A percentile compares a stretch with the other conserved stretches of the same genome.
Evolutionary conservation across 2,113 vertebrate species (phyloP).

Genomic region (Trichechus manatus): DNA sequence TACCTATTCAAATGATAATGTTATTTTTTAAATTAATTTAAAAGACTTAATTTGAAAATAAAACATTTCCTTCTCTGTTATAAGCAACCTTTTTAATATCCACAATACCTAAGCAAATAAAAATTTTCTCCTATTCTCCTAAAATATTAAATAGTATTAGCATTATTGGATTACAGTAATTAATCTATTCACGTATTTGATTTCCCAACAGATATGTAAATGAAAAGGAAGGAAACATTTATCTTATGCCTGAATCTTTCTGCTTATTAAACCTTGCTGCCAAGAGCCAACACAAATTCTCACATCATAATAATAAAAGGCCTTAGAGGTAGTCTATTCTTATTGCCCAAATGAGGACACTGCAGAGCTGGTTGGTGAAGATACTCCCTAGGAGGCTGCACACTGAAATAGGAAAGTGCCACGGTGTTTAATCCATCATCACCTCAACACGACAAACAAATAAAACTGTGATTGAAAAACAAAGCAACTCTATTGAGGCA

Average conservation of each 20-base stretch:
- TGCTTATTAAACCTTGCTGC: not conserved
- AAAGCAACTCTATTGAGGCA: not conserved
- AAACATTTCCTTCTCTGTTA: not conserved
- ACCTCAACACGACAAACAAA: not conserved
- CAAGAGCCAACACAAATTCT: not conserved
- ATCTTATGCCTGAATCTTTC: not conserved
- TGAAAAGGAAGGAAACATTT: not conserved
- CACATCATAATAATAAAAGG: not conserved
- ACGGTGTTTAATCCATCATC: not conserved
- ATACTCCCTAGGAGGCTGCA: not conserved
- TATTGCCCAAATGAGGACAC: not conserved
- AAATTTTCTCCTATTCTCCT: not conserved
- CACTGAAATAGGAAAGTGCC: not conserved
- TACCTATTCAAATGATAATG: not conserved
- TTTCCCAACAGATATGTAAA: not conserved
- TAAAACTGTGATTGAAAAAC: not conserved
- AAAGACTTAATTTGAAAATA: not conserved
- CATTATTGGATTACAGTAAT: not conserved
- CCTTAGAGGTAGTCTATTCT: not conserved
- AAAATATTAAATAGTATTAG: slow-evolving; percentile 12
- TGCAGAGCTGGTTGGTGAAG: not conserved
- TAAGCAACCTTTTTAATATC: not conserved
- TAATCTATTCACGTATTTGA: not conserved
- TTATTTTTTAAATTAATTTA: not conserved
- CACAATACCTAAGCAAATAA: not conserved